Evolutionary conservation across 2,888 invertebrate genomes (phyloP), one percentile per base, ranked within the genome.

Genomic region (Catonia carolina): DNA sequence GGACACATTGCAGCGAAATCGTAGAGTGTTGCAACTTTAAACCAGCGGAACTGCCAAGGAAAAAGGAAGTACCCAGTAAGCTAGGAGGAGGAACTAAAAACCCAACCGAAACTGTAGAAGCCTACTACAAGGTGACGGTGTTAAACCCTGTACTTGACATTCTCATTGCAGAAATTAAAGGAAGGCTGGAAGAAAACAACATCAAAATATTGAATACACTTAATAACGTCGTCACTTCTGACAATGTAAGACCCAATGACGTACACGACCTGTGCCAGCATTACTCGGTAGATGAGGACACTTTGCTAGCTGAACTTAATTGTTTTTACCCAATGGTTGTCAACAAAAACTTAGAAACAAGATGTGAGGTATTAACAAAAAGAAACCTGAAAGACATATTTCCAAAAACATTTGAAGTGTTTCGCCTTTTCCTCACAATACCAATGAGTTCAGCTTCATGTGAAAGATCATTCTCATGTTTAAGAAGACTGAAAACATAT

Each of bases 241-340:
- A 33, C 50, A 49, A n/a, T 49, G 50, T 49, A 33, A 33, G 33
- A 33, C 33, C 23, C 33, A 49, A 33, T 15, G 33, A 49, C 50
- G 33, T 49, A 49, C 50, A 49, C 14, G 50, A 49, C 50, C 50
- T 49, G 50, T 49, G 31, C 33, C 50, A 49, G 50, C 33, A 49
- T 33, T 49, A 49, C 33, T 49, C 50, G 33, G 31, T 49, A 49
- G 50, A 49, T 49, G 50, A 49, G 48, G 50, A 49, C 50, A 49
- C 31, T 49, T 49, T 49, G 50, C 3, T 49, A 49, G 50, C 50
- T 49, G 50, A 49, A 49, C 50, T 49, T 33, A 33, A 14, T 22
- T 49, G 50, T 33, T 49, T 45, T 49, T 49, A 49, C 50, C 33
- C 50, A 33, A 49, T 49, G n/a, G n/a, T n/a, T n/a, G n/a, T n/a